Conservation (phyloP, 2,797 vertebrate species). For the Toxotes lorentzi region DNA sequence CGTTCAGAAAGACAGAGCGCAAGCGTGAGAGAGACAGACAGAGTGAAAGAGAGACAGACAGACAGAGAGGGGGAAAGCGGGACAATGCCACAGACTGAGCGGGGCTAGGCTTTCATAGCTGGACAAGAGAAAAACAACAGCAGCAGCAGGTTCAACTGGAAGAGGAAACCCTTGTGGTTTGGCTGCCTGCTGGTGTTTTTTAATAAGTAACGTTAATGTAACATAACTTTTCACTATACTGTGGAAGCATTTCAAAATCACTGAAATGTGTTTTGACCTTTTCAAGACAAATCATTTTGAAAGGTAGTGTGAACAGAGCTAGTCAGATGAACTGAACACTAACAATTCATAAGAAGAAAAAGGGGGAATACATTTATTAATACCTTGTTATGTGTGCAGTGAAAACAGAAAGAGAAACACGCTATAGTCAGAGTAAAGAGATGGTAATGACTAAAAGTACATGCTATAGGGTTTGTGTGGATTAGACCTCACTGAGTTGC, state of each 20-base stretch:
- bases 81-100: conserved; percentile 75
- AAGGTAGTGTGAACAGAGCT: conserved; percentile 54
- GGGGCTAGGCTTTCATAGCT: conserved; percentile 66
- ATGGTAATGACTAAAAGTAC: conserved; percentile 38
- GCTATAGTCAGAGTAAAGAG: conserved; percentile 41
- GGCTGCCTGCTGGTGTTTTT: conserved; percentile 34
- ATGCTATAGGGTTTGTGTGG: conserved; percentile 55
- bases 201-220: conserved; percentile 50
- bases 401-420: conserved; percentile 42
- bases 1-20: conserved; percentile 75
- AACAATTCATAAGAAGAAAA: conserved; percentile 57
- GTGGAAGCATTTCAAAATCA: conserved; percentile 49
- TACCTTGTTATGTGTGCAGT: conserved; percentile 33
- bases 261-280: conserved; percentile 71
- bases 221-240: conserved; percentile 47
- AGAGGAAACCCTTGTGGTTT: conserved; percentile 49
- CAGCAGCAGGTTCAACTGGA: conserved; percentile 64
- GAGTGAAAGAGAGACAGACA: conserved; percentile 18
- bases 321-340: conserved; percentile 56
- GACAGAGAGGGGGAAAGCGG: conserved; percentile 46
- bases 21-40: conserved; percentile 44
- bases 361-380: conserved; percentile 43
- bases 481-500: conserved; percentile 63
- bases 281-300: conserved; percentile 71
- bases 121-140: conserved; percentile 68